Percentiles rank a stretch among this genome's conserved stretches.
Evolutionary conservation across 2,113 vertebrate species (phyloP).

Genomic region (Xiphophorus couchianus): DNA sequence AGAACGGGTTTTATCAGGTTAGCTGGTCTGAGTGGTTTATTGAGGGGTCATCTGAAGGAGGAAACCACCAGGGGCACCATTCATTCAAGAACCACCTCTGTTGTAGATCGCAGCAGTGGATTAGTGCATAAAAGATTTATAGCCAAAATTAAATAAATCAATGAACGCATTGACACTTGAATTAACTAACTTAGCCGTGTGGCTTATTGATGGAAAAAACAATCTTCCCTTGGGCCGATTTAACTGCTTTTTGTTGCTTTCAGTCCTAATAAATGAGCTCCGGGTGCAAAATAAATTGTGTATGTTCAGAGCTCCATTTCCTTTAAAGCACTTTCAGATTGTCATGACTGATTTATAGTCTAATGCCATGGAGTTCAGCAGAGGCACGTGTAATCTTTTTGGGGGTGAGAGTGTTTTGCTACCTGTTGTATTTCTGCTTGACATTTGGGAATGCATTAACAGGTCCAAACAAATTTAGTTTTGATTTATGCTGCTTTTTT

Average conservation of each 20-base stretch:
- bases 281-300: neutral
- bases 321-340: neutral
- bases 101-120: neutral
- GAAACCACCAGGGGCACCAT: too few species aligned
- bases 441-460: neutral
- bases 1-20: too few species aligned
- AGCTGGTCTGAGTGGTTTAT: too few species aligned
- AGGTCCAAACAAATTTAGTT: neutral
- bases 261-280: neutral
- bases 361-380: neutral
- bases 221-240: neutral
- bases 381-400: neutral
- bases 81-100: too few species aligned
- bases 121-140: slow-evolving; percentile 10
- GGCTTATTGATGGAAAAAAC: slow-evolving; percentile 3
- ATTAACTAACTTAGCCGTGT: slow-evolving; percentile 1
- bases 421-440: neutral
- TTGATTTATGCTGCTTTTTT: neutral
- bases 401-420: neutral
- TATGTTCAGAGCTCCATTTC: neutral
- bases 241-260: neutral
- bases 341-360: neutral
- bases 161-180: slow-evolving; percentile 5
- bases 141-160: slow-evolving; percentile 16
- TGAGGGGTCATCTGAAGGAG: too few species aligned